Evolutionary conservation across 53 echinoderm and acorn worm genomes (phyloP).

Genomic region (Patiria pectinifera): DNA sequence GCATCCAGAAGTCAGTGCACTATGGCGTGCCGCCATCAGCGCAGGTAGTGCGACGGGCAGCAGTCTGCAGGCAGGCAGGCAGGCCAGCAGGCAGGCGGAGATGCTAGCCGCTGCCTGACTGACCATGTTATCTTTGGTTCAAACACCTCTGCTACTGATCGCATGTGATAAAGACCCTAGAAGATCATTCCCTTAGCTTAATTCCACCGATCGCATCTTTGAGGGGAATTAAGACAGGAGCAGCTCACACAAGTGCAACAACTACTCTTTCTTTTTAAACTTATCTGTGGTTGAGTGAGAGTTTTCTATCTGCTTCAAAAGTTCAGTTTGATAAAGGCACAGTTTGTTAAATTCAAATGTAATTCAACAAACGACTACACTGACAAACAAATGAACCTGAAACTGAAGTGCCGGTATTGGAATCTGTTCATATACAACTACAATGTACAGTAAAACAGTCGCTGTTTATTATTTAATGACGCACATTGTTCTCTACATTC

Average conservation of each 20-base stretch:
- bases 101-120: not conserved
- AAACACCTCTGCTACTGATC: conserved; percentile 58
- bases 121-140: conserved; percentile 47
- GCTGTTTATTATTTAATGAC: too few relatives aligned
- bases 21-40: not conserved
- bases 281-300: not conserved
- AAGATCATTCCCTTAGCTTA: conserved; percentile 45
- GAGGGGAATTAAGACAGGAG: conserved; percentile 50
- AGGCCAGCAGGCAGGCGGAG: not conserved
- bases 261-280: not conserved
- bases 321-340: not conserved
- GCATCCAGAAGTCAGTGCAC: conserved; percentile 57
- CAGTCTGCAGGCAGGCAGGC: not conserved
- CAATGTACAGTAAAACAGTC: too few relatives aligned
- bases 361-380: too few relatives aligned
- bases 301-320: not conserved
- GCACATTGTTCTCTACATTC: too few relatives aligned
- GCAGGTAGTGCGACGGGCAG: not conserved
- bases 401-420: too few relatives aligned
- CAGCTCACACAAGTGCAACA: not conserved
- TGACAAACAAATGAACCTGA: too few relatives aligned
- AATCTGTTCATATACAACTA: too few relatives aligned
- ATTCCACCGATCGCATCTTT: conserved; percentile 49
- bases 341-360: not conserved
- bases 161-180: conserved; percentile 32